Evolutionary conservation across 2,888 invertebrate species (phyloP).

Genomic region (Heliconius sara): DNA sequence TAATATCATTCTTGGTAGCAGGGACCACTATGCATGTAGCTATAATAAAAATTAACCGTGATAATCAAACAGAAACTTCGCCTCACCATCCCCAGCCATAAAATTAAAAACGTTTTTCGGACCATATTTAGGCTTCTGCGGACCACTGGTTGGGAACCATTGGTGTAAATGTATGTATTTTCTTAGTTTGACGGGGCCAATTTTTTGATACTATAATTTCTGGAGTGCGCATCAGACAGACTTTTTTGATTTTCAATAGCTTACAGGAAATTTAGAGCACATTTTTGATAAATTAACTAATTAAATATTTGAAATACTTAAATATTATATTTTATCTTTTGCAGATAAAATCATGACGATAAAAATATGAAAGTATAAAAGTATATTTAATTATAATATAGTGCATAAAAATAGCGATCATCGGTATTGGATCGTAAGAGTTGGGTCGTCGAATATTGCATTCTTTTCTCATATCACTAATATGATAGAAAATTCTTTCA

Average conservation of each 20-base stretch:
- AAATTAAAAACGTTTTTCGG: too few species aligned
- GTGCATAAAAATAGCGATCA: slow-evolving; percentile 52
- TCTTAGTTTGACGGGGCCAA: too few species aligned
- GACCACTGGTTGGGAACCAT: too few species aligned
- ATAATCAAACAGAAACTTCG: too few species aligned
- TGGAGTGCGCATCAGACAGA: too few species aligned
- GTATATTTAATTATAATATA: slow-evolving; percentile 24
- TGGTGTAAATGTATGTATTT: too few species aligned
- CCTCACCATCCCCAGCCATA: too few species aligned
- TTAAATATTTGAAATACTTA: background rate
- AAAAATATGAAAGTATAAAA: background rate
- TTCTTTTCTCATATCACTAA: slow-evolving; percentile 34
- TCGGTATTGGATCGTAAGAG: slow-evolving; percentile 62
- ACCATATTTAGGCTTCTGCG: too few species aligned
- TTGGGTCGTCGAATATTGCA: slow-evolving; percentile 48
- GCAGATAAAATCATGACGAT: background rate
- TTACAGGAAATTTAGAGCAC: background rate
- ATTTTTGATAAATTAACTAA: background rate
- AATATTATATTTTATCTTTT: background rate
- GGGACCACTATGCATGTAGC: too few species aligned
- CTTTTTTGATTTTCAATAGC: background rate
- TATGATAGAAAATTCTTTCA: slow-evolving; percentile 25
- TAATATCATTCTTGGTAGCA: too few species aligned
- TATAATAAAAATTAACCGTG: too few species aligned
- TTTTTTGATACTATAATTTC: too few species aligned